Evolutionary conservation across 2,888 invertebrate species (phyloP).

Genomic region (Cataglyphis albicans): DNA sequence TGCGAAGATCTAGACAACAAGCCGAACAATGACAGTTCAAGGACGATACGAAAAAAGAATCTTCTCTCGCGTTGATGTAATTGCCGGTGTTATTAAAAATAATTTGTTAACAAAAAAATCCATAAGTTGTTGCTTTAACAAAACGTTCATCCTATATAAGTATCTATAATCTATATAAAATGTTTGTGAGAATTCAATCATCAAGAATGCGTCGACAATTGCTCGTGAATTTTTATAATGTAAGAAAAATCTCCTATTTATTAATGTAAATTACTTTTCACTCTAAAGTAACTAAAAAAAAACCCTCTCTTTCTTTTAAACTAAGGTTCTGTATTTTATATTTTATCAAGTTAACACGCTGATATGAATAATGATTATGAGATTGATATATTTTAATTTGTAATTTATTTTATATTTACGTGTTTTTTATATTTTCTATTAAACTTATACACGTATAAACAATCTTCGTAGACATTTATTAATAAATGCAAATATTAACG

Average conservation of each 20-base stretch:
- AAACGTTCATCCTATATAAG: neutral
- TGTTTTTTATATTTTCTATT: neutral
- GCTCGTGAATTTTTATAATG: neutral
- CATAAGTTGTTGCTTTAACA: slow-evolving; percentile 2
- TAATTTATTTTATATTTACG: neutral
- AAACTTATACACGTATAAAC: neutral
- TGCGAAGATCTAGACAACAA: slow-evolving; percentile 56
- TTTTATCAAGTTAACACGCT: neutral
- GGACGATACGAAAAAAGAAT: slow-evolving; percentile 43
- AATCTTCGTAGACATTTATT: neutral
- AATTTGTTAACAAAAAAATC: slow-evolving; percentile 10
- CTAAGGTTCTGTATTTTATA: neutral
- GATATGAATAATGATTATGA: neutral
- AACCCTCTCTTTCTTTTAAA: neutral
- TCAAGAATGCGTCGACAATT: neutral
- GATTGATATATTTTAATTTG: slow-evolving; percentile 1
- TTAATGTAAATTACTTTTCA: neutral
- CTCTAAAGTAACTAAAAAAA: neutral
- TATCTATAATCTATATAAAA: neutral
- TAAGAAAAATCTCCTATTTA: neutral
- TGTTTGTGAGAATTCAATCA: slow-evolving; percentile 1
- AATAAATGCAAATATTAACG: neutral
- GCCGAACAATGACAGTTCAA: slow-evolving; percentile 43
- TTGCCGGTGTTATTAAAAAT: slow-evolving; percentile 46
- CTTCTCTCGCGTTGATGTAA: slow-evolving; percentile 24